phyloP scores from a whole-genome alignment of 1,140 invertebrate species.

The Akabosia matsudoensis region DNA sequence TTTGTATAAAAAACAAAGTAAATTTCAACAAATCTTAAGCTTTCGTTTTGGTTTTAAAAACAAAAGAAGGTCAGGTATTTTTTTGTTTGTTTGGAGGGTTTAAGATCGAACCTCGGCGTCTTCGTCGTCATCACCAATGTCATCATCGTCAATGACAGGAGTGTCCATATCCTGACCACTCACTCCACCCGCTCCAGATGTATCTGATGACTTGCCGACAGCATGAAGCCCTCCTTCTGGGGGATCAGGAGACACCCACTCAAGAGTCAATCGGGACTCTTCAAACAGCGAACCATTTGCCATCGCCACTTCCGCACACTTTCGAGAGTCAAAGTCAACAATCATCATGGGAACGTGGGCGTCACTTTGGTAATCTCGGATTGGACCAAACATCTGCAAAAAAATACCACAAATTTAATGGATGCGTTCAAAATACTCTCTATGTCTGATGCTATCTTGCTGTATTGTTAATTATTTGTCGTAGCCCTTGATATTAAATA shows the following conservation, averaged over 20 bases:
- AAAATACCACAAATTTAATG: conserved; percentile 30
- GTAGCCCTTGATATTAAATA: too few species aligned
- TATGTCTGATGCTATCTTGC: background rate
- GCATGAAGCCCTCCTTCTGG: background rate
- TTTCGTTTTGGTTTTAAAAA: too few species aligned
- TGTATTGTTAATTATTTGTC: too few species aligned
- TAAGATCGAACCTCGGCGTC: conserved; percentile 6
- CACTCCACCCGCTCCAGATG: conserved; percentile 38
- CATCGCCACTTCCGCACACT: conserved; percentile 68
- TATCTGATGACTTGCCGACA: too few species aligned
- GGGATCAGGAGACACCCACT: conserved; percentile 48
- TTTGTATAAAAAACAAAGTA: too few species aligned
- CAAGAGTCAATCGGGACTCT: conserved; percentile 52
- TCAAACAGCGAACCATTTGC: conserved; percentile 51
- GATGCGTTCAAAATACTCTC: background rate
- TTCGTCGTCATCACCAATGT: background rate
- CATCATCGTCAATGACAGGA: conserved; percentile 41
- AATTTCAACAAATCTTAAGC: too few species aligned
- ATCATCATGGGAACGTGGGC: conserved; percentile 64
- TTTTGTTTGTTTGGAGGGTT: too few species aligned
- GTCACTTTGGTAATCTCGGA: conserved; percentile 66
- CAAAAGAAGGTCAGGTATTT: too few species aligned
- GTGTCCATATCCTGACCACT: conserved; percentile 30
- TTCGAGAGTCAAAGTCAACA: conserved; percentile 67
- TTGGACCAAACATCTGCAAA: conserved; percentile 67